phyloP scores from a whole-genome alignment of 2,888 invertebrate genomes.

The Stenodera caucasica region DNA sequence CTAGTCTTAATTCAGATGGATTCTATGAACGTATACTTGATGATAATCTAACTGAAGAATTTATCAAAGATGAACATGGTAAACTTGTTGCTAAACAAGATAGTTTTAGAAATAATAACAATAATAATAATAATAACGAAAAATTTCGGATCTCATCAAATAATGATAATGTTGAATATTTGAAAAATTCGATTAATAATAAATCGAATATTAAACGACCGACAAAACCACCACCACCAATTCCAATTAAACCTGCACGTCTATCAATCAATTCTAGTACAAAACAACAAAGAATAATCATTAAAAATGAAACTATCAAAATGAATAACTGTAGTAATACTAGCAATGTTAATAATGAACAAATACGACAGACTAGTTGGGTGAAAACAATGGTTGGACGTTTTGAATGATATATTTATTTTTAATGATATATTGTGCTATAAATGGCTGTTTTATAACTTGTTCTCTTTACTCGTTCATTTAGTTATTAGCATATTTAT shows the following conservation, averaged over 20 bases:
- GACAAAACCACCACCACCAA: conserved; percentile 65
- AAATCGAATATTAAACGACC: conserved; percentile 43
- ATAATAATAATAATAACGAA: conserved; percentile 17
- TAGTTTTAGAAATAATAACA: conserved; percentile 41
- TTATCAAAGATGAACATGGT: conserved; percentile 44
- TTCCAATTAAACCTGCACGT: conserved; percentile 63
- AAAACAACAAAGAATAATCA: conserved; percentile 12
- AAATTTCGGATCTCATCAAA: conserved; percentile 15
- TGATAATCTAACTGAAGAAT: conserved; percentile 49
- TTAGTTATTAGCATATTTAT: neutral
- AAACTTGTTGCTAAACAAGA: conserved; percentile 44
- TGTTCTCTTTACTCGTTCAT: neutral
- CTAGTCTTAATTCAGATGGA: conserved; percentile 51
- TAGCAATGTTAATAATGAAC: neutral
- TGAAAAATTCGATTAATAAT: conserved; percentile 6
- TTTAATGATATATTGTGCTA: conserved; percentile 38
- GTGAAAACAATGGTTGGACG: conserved; percentile 74
- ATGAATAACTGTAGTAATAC: conserved; percentile 10
- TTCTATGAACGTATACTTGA: conserved; percentile 53
- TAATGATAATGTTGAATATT: conserved; percentile 8
- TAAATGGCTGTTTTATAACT: conserved; percentile 38
- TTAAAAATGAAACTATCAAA: conserved; percentile 1
- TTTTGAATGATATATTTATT: conserved; percentile 61
- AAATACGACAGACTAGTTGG: conserved; percentile 58
- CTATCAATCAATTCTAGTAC: conserved; percentile 27